Percentiles rank a stretch among this genome's conserved stretches.
These are phyloP conservation scores for Xestia c-nigrum DNA, from an alignment of 2,888 invertebrate genomes.

Conservation along the genomic window DNA sequence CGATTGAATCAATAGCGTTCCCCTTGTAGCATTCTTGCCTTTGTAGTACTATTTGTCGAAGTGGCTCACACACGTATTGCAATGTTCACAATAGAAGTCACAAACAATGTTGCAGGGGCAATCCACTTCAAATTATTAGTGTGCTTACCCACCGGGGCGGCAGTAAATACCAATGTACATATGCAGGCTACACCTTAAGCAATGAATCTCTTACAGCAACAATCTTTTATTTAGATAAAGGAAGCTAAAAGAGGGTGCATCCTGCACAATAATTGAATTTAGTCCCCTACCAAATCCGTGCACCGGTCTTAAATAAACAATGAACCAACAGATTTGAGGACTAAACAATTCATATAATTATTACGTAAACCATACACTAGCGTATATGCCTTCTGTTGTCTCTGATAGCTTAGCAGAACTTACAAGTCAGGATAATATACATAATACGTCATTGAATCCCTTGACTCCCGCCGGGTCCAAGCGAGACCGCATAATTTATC, in stretches of 20 bases:
- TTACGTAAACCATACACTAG: slow-evolving; percentile 22
- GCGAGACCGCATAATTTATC: slow-evolving; percentile 68
- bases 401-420: slow-evolving; percentile 55
- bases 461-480: slow-evolving; percentile 63
- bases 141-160: slow-evolving; percentile 62
- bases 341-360: slow-evolving; percentile 35
- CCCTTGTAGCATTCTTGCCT: slow-evolving; percentile 53
- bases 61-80: slow-evolving; percentile 50
- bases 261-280: slow-evolving; percentile 60
- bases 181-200: slow-evolving; percentile 63
- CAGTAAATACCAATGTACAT: slow-evolving; percentile 62
- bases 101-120: slow-evolving; percentile 72
- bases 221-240: slow-evolving; percentile 64
- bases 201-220: slow-evolving; percentile 65
- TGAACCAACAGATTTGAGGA: slow-evolving; percentile 31
- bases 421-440: slow-evolving; percentile 61
- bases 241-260: slow-evolving; percentile 57
- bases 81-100: slow-evolving; percentile 62
- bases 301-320: slow-evolving; percentile 57
- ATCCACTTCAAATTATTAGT: slow-evolving; percentile 76
- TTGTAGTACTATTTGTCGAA: slow-evolving; percentile 61
- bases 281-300: slow-evolving; percentile 59
- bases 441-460: slow-evolving; percentile 68
- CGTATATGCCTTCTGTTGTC: slow-evolving; percentile 47
- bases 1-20: slow-evolving; percentile 54